These are phyloP conservation scores for Siderastrea siderea DNA, from an alignment of 92 coral and sea anemone genomes.

Conservation along the genomic window DNA sequence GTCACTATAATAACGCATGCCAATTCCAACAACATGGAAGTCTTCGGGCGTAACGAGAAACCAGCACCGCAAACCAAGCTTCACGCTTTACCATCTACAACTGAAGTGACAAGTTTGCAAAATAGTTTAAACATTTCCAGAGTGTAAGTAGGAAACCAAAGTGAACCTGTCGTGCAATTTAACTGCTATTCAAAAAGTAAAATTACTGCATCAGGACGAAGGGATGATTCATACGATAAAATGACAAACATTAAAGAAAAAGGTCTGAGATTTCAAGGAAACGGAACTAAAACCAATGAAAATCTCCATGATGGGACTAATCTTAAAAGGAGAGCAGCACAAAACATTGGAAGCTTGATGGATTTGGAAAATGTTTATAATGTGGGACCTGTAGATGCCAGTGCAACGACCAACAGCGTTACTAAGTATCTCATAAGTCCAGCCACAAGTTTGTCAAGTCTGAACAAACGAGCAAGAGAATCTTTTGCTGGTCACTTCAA, in stretches of 20 bases:
- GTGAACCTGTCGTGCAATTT: neutral
- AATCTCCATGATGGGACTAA: neutral
- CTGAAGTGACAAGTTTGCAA: neutral
- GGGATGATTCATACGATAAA: neutral
- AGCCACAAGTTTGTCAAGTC: constrained; percentile 8
- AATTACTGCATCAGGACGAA: neutral
- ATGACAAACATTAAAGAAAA: neutral
- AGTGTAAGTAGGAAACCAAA: neutral
- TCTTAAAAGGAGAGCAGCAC: constrained; percentile 21
- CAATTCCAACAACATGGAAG: too few relatives aligned
- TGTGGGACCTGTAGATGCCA: neutral
- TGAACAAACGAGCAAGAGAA: neutral
- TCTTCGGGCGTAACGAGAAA: neutral
- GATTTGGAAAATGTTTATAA: neutral
- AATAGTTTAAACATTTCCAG: constrained; percentile 8
- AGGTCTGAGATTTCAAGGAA: neutral
- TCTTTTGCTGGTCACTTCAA: neutral
- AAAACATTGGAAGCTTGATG: neutral
- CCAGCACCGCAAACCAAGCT: neutral
- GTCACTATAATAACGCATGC: too few relatives aligned
- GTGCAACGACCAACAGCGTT: neutral
- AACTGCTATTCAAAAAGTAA: neutral
- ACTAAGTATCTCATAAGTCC: constrained; percentile 16
- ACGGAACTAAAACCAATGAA: neutral
- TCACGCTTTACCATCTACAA: neutral